Evolutionary conservation across 2,113 vertebrate genomes (phyloP).

Genomic region (Galbula dea): DNA sequence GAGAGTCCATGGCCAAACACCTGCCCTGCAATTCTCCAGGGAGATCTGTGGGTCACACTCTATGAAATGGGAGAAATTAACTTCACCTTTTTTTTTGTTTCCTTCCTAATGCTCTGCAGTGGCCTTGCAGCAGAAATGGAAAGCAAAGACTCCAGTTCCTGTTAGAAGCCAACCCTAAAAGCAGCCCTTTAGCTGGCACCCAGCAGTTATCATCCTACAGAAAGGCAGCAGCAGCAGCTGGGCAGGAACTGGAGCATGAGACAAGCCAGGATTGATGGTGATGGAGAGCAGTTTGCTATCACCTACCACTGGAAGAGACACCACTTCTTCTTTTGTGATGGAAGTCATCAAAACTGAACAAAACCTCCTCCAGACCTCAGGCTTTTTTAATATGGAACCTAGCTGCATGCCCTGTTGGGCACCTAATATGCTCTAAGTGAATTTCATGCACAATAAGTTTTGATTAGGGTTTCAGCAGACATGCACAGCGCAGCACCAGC

Average conservation of each 20-base stretch:
- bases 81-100: neutral
- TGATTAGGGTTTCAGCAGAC: neutral
- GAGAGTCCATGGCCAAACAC: neutral
- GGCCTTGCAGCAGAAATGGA: neutral
- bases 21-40: neutral
- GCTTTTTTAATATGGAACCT: neutral
- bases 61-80: neutral
- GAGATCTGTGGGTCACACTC: neutral
- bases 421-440: neutral
- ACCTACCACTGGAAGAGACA: neutral
- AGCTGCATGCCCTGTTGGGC: neutral
- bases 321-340: neutral
- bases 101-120: neutral
- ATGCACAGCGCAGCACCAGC: neutral
- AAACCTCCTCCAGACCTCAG: neutral
- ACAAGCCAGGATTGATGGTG: neutral
- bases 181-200: neutral
- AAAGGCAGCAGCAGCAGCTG: neutral
- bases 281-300: neutral
- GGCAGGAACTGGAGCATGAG: neutral
- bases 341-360: neutral
- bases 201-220: neutral
- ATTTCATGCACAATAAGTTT: slow-evolving; percentile 14
- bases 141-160: neutral
- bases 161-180: neutral